Percentiles rank a stretch among this genome's conserved stretches.
These are phyloP conservation scores for Otis tarda DNA, from an alignment of 2,113 vertebrate genomes.

Conservation along the genomic window DNA sequence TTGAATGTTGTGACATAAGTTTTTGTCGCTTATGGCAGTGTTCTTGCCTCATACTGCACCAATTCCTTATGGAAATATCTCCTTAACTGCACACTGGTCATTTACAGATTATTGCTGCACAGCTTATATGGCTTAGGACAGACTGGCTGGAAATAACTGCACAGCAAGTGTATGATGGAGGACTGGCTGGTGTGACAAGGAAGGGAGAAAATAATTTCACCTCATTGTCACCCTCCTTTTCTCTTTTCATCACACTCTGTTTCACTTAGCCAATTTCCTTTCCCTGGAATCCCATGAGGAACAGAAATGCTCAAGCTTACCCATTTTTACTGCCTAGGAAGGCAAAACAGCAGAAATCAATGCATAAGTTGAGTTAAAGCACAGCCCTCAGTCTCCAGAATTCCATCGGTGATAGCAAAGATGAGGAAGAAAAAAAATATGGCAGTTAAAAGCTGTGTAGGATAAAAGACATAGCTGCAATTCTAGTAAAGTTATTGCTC, in stretches of 20 bases:
- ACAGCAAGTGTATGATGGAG: not conserved
- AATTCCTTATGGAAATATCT: not conserved
- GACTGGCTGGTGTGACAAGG: not conserved
- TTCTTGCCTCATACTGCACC: not conserved
- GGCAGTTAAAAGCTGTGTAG: not conserved
- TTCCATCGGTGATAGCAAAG: not conserved
- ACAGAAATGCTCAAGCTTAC: not conserved
- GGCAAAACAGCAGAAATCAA: not conserved
- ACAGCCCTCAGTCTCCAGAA: not conserved
- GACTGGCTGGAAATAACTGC: not conserved
- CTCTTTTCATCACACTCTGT: not conserved
- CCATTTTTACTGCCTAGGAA: not conserved
- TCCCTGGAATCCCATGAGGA: not conserved
- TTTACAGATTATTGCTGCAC: not conserved
- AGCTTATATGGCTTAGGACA: not conserved
- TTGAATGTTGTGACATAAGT: not conserved
- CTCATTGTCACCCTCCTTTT: not conserved
- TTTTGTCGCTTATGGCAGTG: not conserved
- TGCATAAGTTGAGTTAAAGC: not conserved
- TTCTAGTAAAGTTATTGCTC: constrained; percentile 4
- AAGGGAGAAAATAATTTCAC: not conserved
- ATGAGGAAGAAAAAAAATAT: not conserved
- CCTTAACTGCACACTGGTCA: not conserved
- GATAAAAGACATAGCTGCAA: not conserved
- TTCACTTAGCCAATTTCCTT: not conserved